Evolutionary conservation across 2,797 vertebrate genomes (phyloP).

Genomic region (Anniella stebbinsi): DNA sequence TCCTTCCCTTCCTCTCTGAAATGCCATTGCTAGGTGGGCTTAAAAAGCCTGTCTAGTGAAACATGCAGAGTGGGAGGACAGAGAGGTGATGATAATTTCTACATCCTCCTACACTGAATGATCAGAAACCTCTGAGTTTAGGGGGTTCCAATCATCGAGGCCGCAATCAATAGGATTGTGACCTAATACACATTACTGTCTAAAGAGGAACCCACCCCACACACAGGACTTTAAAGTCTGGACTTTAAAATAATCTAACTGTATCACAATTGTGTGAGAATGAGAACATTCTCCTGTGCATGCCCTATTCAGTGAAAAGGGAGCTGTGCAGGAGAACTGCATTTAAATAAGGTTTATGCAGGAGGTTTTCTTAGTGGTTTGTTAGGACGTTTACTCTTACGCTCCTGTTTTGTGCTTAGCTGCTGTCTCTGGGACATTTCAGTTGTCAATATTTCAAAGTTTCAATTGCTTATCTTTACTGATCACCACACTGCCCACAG

Average conservation of each 20-base stretch:
- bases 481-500: conserved; percentile 17
- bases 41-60: too few species aligned
- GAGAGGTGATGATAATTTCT: too few species aligned
- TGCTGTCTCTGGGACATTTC: background rate
- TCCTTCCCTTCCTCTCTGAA: too few species aligned
- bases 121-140: too few species aligned
- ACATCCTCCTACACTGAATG: too few species aligned
- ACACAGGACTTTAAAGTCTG: background rate
- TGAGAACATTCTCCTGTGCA: background rate
- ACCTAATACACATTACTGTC: background rate
- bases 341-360: background rate
- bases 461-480: conserved; percentile 44
- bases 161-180: too few species aligned
- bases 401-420: background rate
- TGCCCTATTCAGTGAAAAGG: background rate
- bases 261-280: background rate
- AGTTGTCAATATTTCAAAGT: conserved; percentile 38
- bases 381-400: background rate
- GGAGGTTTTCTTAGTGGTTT: background rate
- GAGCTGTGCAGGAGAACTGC: background rate
- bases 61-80: too few species aligned
- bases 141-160: too few species aligned
- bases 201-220: background rate
- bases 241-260: background rate
- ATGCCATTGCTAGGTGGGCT: too few species aligned